A percentile compares a stretch with the other conserved stretches of the same genome.
phyloP scores from a whole-genome alignment of 2,797 vertebrate genomes.

The Salmo trutta region DNA sequence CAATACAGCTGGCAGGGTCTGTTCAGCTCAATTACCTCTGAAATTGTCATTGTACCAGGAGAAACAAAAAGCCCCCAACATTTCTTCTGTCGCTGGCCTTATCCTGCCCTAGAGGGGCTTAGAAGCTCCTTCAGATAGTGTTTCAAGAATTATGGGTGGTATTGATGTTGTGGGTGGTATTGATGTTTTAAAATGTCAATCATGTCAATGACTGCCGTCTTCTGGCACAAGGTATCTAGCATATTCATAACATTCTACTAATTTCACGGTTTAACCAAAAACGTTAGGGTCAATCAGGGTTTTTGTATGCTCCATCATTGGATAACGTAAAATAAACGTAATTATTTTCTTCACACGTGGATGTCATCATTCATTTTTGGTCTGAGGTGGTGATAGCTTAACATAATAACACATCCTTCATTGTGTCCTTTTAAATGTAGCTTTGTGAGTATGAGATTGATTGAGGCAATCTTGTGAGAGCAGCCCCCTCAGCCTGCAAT shows the following conservation, averaged over 20 bases:
- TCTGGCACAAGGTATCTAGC: not conserved
- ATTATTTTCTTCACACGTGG: not conserved
- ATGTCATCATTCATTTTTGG: not conserved
- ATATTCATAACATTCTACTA: no score
- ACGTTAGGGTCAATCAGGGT: not conserved
- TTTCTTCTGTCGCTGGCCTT: not conserved
- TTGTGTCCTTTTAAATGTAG: slow-evolving; percentile 8
- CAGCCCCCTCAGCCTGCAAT: not conserved
- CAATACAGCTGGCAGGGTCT: not conserved
- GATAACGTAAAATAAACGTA: not conserved
- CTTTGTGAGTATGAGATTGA: slow-evolving; percentile 11
- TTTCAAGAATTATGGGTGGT: not conserved
- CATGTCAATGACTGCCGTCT: not conserved
- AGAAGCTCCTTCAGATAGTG: not conserved
- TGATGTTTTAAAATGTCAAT: not conserved
- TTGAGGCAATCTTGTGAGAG: slow-evolving; percentile 13
- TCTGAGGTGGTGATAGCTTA: not conserved
- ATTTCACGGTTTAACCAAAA: not conserved
- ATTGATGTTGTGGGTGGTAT: not conserved
- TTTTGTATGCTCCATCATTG: not conserved
- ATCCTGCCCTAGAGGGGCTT: not conserved
- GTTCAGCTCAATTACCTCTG: slow-evolving; percentile 4
- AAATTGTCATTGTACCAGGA: not conserved
- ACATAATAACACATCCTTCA: not conserved
- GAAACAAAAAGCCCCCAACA: not conserved